These are phyloP conservation scores for Andrena trimmerana DNA, from an alignment of 2,888 invertebrate species.

Conservation along the genomic window DNA sequence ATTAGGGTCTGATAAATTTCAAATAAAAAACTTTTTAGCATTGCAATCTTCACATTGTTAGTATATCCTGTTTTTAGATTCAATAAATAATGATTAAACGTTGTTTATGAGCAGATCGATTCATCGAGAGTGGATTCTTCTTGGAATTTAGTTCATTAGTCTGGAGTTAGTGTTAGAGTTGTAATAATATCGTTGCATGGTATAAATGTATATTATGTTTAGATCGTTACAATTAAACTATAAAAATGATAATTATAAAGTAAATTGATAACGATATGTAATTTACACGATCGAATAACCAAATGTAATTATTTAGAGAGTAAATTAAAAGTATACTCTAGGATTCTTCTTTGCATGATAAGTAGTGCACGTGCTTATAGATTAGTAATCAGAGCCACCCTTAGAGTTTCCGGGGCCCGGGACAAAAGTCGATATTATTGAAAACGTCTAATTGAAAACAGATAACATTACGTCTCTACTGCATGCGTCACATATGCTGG, in stretches of 20 bases:
- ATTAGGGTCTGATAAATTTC: too few relatives aligned
- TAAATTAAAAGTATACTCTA: neutral
- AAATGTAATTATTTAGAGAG: neutral
- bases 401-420: too few relatives aligned
- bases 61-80: neutral
- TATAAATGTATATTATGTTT: neutral
- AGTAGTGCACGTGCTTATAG: constrained; percentile 39
- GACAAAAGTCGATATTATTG: too few relatives aligned
- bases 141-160: neutral
- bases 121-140: neutral
- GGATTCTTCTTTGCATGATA: constrained; percentile 27
- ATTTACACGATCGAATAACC: neutral
- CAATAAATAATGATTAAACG: too few relatives aligned
- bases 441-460: too few relatives aligned
- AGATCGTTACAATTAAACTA: neutral
- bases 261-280: neutral
- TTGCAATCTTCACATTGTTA: neutral
- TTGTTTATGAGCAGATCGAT: too few relatives aligned
- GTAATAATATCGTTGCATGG: too few relatives aligned
- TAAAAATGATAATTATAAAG: neutral
- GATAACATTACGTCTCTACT: too few relatives aligned
- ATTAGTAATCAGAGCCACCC: neutral
- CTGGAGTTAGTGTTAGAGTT: neutral
- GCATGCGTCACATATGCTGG: too few relatives aligned
- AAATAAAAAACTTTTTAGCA: neutral